Percentiles rank a stretch among this genome's conserved stretches.
Conservation (phyloP, 2,113 vertebrate species). For the Miniopterus natalensis region DNA sequence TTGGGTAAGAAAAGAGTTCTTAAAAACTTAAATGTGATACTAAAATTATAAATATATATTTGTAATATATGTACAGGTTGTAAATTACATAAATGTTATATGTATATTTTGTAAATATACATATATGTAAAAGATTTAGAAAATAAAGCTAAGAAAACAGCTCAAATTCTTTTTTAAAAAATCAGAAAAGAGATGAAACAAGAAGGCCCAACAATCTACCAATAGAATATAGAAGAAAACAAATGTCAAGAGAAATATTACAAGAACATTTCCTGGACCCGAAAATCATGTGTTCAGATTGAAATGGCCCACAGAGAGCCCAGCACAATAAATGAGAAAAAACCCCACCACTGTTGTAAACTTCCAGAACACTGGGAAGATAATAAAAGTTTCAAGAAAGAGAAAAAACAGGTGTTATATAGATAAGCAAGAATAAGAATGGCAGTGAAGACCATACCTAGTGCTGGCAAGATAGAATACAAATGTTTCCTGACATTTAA, state of each 20-base stretch:
- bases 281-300: not conserved
- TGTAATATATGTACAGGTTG: not conserved
- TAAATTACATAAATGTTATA: not conserved
- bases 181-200: not conserved
- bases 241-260: not conserved
- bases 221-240: not conserved
- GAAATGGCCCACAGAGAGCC: not conserved
- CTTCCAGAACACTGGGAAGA: not conserved
- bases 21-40: not conserved
- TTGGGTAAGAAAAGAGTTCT: not conserved
- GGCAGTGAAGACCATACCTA: not conserved
- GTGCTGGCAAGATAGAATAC: not conserved
- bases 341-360: not conserved
- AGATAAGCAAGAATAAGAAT: not conserved
- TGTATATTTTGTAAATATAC: not conserved
- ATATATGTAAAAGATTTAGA: not conserved
- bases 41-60: not conserved
- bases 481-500: not conserved
- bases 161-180: not conserved
- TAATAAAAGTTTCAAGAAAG: not conserved
- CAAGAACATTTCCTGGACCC: not conserved
- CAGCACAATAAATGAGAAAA: not conserved
- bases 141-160: not conserved
- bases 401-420: not conserved
- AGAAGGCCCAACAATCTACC: not conserved